A percentile compares a stretch with the other conserved stretches of the same genome.
phyloP scores from a whole-genome alignment of 2,797 vertebrate species.

The Acropternis orthonyx region DNA sequence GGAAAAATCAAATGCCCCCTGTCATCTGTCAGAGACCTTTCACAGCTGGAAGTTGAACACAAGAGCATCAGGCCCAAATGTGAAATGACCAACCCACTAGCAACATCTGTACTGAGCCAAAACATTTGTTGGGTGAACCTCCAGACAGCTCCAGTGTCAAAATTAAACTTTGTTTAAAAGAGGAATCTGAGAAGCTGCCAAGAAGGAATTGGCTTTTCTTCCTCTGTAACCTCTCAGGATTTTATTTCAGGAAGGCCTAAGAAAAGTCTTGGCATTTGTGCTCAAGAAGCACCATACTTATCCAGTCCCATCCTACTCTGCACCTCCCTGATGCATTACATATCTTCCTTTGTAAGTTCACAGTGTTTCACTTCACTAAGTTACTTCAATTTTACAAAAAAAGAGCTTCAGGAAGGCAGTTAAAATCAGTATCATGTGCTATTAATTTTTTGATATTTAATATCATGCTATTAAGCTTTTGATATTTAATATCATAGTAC shows the following conservation, averaged over 20 bases:
- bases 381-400: not conserved
- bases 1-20: not conserved
- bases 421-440: conserved; percentile 18
- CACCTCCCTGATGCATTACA: not conserved
- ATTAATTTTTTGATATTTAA: conserved; percentile 30
- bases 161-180: not conserved
- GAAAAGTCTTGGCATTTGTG: not conserved
- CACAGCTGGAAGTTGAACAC: not conserved
- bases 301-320: not conserved
- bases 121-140: not conserved
- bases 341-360: not conserved
- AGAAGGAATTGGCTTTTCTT: not conserved
- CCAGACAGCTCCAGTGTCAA: not conserved
- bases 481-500: not conserved
- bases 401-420: not conserved
- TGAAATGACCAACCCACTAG: accelerated
- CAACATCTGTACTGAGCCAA: not conserved
- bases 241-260: conserved; percentile 24
- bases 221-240: not conserved
- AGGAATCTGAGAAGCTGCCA: not conserved
- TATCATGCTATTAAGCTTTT: not conserved
- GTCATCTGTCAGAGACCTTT: not conserved
- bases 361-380: not conserved
- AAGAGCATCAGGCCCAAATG: not conserved
- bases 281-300: not conserved